A percentile compares a stretch with the other conserved stretches of the same genome.
Evolutionary conservation across 2,797 vertebrate species (phyloP).

Genomic region (Acomys russatus): DNA sequence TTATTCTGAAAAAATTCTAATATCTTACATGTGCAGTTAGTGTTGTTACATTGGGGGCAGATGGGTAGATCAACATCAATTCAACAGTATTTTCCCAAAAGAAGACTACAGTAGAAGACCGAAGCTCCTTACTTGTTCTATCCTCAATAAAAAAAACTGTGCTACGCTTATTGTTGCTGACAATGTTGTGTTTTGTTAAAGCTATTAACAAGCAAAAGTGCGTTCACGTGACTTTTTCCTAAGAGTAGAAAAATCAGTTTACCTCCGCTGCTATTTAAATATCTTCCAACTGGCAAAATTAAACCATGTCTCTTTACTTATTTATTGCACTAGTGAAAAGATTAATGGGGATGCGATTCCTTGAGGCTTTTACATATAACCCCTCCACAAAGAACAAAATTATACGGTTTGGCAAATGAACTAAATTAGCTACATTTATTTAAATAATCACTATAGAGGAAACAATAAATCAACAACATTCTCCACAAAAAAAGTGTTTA

Average conservation of each 20-base stretch:
- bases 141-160: not conserved
- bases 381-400: constrained; percentile 88
- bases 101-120: not conserved
- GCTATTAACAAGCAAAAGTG: constrained; percentile 70
- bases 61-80: constrained; percentile 7
- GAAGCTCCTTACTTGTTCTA: not conserved
- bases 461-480: constrained; percentile 92
- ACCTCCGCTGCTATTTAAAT: constrained; percentile 83
- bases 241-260: constrained; percentile 79
- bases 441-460: constrained; percentile 89
- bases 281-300: constrained; percentile 88
- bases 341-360: constrained; percentile 90
- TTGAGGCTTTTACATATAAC: constrained; percentile 90
- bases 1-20: constrained; percentile 8
- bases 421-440: constrained; percentile 90
- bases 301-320: constrained; percentile 90
- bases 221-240: constrained; percentile 72
- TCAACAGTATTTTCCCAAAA: not conserved
- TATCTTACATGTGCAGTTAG: not conserved
- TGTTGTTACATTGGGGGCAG: not conserved
- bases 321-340: constrained; percentile 90
- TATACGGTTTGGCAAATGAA: constrained; percentile 87
- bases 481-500: constrained; percentile 89
- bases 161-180: not conserved
- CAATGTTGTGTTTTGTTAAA: constrained; percentile 12